Evolutionary conservation across 2,888 invertebrate species (phyloP).

Genomic region (Dynastes hyllus): DNA sequence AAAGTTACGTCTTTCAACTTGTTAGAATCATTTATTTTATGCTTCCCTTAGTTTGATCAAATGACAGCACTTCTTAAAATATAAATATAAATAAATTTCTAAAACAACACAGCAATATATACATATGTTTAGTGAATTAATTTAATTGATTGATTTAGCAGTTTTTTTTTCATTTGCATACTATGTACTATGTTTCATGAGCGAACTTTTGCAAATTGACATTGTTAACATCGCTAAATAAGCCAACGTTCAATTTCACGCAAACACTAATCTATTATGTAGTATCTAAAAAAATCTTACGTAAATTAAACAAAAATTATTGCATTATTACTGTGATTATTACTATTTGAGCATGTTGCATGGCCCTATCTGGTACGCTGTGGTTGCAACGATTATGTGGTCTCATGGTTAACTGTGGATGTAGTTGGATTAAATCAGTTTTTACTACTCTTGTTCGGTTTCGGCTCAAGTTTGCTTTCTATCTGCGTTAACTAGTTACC

Average conservation of each 20-base stretch:
- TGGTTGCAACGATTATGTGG: neutral
- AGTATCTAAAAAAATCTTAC: neutral
- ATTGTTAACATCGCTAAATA: too few relatives aligned
- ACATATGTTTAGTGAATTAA: too few relatives aligned
- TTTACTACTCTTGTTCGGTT: constrained; percentile 2
- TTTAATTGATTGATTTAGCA: too few relatives aligned
- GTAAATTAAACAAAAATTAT: neutral
- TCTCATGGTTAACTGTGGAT: neutral
- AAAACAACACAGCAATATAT: too few relatives aligned
- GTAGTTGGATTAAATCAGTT: constrained; percentile 20
- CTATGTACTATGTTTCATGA: too few relatives aligned
- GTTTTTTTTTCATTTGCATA: too few relatives aligned
- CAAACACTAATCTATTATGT: neutral
- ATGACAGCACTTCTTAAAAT: too few relatives aligned
- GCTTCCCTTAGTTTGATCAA: too few relatives aligned
- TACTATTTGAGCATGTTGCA: neutral
- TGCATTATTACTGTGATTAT: neutral
- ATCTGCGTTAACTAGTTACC: neutral
- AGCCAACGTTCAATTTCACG: neutral
- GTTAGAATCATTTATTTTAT: too few relatives aligned
- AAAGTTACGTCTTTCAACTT: too few relatives aligned
- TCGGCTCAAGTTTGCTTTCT: neutral
- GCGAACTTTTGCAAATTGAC: too few relatives aligned
- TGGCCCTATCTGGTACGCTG: neutral
- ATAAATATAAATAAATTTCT: too few relatives aligned